Evolutionary conservation across 1,140 invertebrate genomes (phyloP).

Genomic region (Aphaenogaster rudis): DNA sequence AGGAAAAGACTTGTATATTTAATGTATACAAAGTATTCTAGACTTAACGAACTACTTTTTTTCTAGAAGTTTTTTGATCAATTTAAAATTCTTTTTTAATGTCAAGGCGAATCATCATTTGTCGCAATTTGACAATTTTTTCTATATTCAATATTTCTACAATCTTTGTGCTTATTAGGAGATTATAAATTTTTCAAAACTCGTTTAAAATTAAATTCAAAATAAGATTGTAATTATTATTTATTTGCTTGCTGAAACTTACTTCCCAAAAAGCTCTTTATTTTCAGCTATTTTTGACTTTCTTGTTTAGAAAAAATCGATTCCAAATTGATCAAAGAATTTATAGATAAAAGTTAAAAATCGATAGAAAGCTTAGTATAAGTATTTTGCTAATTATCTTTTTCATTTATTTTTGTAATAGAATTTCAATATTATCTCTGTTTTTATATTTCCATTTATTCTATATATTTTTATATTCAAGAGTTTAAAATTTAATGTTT

Average conservation of each 20-base stretch:
- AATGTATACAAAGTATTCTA: background rate
- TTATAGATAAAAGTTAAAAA: no score
- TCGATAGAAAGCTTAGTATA: background rate
- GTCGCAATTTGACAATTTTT: background rate
- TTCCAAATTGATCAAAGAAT: no score
- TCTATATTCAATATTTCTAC: background rate
- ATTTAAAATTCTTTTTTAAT: background rate
- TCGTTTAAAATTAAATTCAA: no score
- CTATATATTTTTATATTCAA: background rate
- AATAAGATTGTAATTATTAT: no score
- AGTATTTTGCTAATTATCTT: background rate
- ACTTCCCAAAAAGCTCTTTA: no score
- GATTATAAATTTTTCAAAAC: no score
- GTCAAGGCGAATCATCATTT: background rate
- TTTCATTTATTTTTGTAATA: background rate
- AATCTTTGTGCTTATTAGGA: background rate
- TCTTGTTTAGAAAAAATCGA: no score
- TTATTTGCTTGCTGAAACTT: no score
- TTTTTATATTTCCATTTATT: background rate
- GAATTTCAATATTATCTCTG: background rate
- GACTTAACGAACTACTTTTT: background rate
- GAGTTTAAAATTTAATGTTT: slow-evolving; percentile 2
- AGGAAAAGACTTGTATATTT: background rate
- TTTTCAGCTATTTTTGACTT: no score
- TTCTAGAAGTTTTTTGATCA: background rate